Evolutionary conservation across 2,113 vertebrate genomes (phyloP), one percentile per base, ranked within the genome.

Genomic region (Callipepla squamata): DNA sequence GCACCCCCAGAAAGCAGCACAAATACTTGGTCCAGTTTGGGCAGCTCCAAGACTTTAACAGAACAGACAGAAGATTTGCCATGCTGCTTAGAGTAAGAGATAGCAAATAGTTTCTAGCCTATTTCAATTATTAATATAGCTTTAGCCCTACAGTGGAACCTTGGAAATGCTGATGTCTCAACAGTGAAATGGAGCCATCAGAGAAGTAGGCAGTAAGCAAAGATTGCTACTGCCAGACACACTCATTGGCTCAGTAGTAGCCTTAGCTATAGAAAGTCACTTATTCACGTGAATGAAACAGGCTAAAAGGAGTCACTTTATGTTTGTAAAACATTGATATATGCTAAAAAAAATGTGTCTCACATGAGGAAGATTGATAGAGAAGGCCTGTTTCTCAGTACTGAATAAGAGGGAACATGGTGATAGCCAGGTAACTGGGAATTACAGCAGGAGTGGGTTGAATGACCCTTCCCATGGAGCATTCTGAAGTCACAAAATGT

Each of bases 251-350:
- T 59, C 36, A 21, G n/a, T 32, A 87, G 22, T 62, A 47, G 3
- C 23, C 81, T 38, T 23, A 76, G 40, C 45, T 85, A 76, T 5
- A 77, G 34, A 22, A 28, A 66, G 45, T 42, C 26, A 5, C 1
- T 19, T 2, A 15, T 18, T 38, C 11, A 0, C 1, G 30, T 8
- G 80, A 58, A 30, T 18, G 4, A 2, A 23, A 5, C 0, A 23
- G 40, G 23, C 8, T 48, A 6, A 6, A 2, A 7, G 36, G 26
- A 26, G 66, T 17, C 1, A 21, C 8, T 2, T 78, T 32, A 7
- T 17, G 9, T 36, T 28, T 85, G 53, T 18, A 66, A 85, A 89
- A 34, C 3, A 12, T 6, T 19, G 59, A 67, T 6, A 3, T 14
- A 19, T 2, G 7, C 5, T 36, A 58, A 81, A 84, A 89, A 23